Conservation (phyloP, 2,888 invertebrate species). For the Sthenelais limicola region DNA sequence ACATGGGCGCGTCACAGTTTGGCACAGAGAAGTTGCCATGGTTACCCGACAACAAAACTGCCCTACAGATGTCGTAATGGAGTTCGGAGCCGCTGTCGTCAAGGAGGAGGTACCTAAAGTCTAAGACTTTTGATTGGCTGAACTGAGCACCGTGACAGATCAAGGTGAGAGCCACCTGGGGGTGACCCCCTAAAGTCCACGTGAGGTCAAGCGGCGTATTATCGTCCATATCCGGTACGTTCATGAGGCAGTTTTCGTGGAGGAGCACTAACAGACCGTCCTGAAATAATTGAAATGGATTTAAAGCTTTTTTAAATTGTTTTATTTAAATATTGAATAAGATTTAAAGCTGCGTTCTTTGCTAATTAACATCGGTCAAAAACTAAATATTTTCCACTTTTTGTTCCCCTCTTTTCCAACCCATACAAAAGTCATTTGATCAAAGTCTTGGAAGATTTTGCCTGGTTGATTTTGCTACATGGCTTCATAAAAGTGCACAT, state of each 20-base stretch:
- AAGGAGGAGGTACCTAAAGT: conserved; percentile 26
- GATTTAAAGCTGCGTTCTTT: no score
- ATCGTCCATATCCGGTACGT: conserved; percentile 2
- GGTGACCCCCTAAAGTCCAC: conserved; percentile 27
- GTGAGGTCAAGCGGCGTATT: conserved; percentile 30
- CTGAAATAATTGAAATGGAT: no score
- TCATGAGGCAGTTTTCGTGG: not conserved
- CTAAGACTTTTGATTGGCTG: conserved; percentile 27
- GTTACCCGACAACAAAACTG: conserved; percentile 17
- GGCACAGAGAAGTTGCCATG: conserved; percentile 16
- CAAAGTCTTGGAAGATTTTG: no score
- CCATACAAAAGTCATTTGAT: no score
- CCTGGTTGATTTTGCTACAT: no score
- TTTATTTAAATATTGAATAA: no score
- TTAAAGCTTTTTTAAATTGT: no score
- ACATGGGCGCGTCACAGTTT: not conserved
- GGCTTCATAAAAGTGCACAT: no score
- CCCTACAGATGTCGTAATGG: conserved; percentile 12
- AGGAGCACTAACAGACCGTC: conserved; percentile 17
- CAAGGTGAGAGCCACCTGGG: conserved; percentile 6
- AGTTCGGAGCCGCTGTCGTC: conserved; percentile 31
- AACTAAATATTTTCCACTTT: no score
- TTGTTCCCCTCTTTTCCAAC: no score
- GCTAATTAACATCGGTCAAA: no score
- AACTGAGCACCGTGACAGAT: conserved; percentile 24